A percentile compares a stretch with the other conserved stretches of the same genome.
Conservation (phyloP, 1,140 invertebrate species). For the Sarcophaga peregrina region DNA sequence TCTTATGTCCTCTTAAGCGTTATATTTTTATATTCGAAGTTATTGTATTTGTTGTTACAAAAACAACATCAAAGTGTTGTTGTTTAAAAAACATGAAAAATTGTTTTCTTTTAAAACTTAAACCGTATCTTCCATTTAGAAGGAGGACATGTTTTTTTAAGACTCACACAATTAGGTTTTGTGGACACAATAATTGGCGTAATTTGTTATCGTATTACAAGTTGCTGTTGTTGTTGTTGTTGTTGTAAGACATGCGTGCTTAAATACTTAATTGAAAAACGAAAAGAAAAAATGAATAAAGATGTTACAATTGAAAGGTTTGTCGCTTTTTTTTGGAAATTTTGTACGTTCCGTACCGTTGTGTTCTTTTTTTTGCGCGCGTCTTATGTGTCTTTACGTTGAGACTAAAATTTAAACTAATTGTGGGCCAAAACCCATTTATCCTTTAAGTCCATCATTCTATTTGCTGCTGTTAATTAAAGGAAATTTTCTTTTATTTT, state of each 20-base stretch:
- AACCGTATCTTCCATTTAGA: not conserved
- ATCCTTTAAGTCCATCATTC: constrained; percentile 1
- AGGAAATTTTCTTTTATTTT: not conserved
- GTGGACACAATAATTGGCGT: not conserved
- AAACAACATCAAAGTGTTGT: not conserved
- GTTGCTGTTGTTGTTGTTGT: not conserved
- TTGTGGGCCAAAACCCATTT: constrained; percentile 32
- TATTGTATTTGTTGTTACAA: not conserved
- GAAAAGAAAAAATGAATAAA: too few species aligned
- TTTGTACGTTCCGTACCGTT: too few species aligned
- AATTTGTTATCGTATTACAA: not conserved
- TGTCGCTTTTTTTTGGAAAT: not conserved
- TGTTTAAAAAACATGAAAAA: not conserved
- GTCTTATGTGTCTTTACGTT: constrained; percentile 2
- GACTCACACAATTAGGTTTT: too few species aligned
- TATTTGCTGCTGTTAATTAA: constrained; percentile 16
- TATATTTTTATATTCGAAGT: not conserved
- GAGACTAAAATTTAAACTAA: constrained; percentile 32
- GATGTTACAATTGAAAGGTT: not conserved
- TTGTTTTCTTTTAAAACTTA: not conserved
- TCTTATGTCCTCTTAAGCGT: not conserved
- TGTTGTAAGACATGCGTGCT: constrained; percentile 12
- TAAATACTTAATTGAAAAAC: not conserved
- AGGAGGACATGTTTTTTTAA: not conserved
- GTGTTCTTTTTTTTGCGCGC: not conserved